Evolutionary conservation across 2,797 vertebrate genomes (phyloP), one percentile per base, ranked within the genome.

Genomic region (Neopelma chrysocephalum): DNA sequence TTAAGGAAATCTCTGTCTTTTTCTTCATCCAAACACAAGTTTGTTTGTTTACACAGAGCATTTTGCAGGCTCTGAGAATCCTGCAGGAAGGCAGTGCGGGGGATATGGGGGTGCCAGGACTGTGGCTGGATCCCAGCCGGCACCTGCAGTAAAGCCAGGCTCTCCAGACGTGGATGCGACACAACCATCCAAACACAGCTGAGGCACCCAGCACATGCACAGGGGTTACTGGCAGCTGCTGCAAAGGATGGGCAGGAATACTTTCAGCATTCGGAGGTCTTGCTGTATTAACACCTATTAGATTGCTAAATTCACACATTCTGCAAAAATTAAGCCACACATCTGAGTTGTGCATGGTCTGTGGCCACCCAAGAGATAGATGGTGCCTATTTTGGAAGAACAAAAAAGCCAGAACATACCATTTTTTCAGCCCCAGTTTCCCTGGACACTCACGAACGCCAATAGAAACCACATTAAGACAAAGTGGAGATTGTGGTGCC

Each of bases 401-500:
- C 10, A 26, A 85, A 56, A 77, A 80, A 64, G 11, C 19, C 64
- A 57, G 32, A 87, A 60, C 12, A 53, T 0, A 7, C 7, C 18
- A 38, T 14, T 66, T 79, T 34, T 34, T 78, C 29, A 77, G 60
- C 20, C 8, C 11, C 45, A 17, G 10, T 57, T 89, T 54, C 18
- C 29, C 47, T 10, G 1, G 15, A 82, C 27, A 45, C 58, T 84
- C 78, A 90, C 65, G 91, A 82, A 93, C 53, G 9, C 60, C 84
- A 72, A 65, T 65, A 78, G 61, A 83, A 94, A 79, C 47, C n/a
- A 19, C 73, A 56, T n/a, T 78, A 82, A 78, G 80, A 91, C 72
- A 58, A 57, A 47, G 15, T 31, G 61, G 76, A 92, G 54, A 61
- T 92, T 50, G 9, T 95, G 80, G 82, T 86, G 89, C 97, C 78